Evolutionary conservation across 92 coral and sea anemone species (phyloP).

Genomic region (Phenganax subtilis): DNA sequence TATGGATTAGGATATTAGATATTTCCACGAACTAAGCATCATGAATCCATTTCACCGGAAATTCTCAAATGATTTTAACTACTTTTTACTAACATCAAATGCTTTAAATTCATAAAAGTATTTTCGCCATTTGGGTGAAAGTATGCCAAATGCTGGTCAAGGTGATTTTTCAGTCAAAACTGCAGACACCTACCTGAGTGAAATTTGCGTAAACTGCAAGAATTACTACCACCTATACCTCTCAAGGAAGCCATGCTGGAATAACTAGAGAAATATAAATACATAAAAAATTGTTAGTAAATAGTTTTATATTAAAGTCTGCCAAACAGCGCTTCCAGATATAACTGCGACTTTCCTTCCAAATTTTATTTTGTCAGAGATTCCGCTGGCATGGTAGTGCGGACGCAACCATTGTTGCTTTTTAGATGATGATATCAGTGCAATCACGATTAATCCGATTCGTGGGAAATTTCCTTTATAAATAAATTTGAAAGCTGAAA

Average conservation of each 20-base stretch:
- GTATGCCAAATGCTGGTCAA: not conserved
- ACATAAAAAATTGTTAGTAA: not conserved
- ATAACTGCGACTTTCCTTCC: constrained; percentile 17
- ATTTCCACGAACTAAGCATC: not conserved
- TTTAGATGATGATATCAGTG: too few relatives aligned
- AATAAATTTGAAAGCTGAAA: too few relatives aligned
- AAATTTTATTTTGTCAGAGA: not conserved
- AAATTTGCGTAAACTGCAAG: not conserved
- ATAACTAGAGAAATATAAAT: not conserved
- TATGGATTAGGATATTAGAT: not conserved
- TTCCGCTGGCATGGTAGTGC: constrained; percentile 13
- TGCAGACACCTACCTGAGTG: constrained; percentile 15
- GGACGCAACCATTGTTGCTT: constrained; percentile 1
- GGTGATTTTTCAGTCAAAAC: not conserved
- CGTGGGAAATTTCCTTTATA: not conserved
- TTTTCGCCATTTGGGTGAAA: not conserved
- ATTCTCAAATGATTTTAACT: not conserved
- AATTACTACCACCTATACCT: not conserved
- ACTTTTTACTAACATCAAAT: too few relatives aligned
- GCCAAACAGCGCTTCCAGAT: constrained; percentile 1
- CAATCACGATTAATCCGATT: too few relatives aligned
- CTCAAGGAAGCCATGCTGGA: not conserved
- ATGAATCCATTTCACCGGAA: not conserved
- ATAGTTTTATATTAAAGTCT: not conserved
- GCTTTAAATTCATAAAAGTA: too few relatives aligned